Conservation (phyloP, 92 coral and sea anemone species). For the Phenganax stokvisi region DNA sequence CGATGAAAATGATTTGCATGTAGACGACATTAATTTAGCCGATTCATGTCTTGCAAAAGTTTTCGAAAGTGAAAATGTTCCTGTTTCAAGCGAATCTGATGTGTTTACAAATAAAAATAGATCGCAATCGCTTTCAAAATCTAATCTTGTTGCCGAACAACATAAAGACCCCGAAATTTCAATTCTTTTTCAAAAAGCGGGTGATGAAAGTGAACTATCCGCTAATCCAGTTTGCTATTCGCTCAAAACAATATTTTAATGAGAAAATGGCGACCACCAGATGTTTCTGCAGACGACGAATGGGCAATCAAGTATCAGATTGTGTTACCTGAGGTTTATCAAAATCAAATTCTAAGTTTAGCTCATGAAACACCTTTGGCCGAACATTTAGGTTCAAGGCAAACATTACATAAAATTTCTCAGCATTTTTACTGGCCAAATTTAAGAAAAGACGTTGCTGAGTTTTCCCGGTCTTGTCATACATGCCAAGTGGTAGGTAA, state of each 20-base stretch:
- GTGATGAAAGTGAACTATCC: constrained; percentile 41
- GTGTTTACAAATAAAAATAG: not conserved
- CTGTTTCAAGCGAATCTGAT: constrained; percentile 7
- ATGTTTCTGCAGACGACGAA: constrained; percentile 51
- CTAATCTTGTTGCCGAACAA: constrained; percentile 51
- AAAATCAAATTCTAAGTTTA: constrained; percentile 38
- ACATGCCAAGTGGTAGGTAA: constrained; percentile 47
- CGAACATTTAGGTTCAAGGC: constrained; percentile 52
- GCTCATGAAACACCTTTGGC: constrained; percentile 56
- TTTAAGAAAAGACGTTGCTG: constrained; percentile 44
- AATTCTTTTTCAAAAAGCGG: constrained; percentile 37
- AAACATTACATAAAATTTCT: constrained; percentile 46
- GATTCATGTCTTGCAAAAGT: constrained; percentile 27
- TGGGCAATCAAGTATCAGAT: constrained; percentile 52
- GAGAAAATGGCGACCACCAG: constrained; percentile 49
- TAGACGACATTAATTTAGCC: constrained; percentile 16
- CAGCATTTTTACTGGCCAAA: constrained; percentile 53
- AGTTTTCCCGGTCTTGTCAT: constrained; percentile 45
- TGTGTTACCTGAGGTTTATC: constrained; percentile 40
- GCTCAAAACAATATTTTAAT: constrained; percentile 43
- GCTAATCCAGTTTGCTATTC: constrained; percentile 47
- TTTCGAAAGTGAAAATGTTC: constrained; percentile 1
- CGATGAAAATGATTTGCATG: constrained; percentile 17
- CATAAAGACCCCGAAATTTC: constrained; percentile 46
- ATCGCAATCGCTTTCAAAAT: constrained; percentile 25